Evolutionary conservation across 1,140 invertebrate genomes (phyloP), one percentile per base, ranked within the genome.

Genomic region (Chymomyza costata): DNA sequence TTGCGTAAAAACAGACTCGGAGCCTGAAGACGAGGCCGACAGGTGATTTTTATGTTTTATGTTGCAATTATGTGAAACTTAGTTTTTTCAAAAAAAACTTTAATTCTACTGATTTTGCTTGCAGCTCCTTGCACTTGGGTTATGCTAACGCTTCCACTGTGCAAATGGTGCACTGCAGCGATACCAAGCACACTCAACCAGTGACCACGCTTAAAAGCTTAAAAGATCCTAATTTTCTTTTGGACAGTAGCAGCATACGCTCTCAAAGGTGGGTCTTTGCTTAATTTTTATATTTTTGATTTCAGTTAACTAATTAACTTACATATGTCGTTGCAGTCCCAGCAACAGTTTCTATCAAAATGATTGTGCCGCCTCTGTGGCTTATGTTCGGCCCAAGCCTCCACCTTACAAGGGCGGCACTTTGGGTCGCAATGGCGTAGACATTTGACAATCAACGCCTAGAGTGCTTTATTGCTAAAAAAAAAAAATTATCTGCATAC

Each of bases 401-500:
- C 84, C 84, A 37, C 84, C 84, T 0, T 86, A 86, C 14, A 84
- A 84, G 53, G 62, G 81, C 35, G 65, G 58, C 19, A 84, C 69
- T 35, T 35, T 84, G 19, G 53, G 64, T 0, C 50, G 78, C 16
- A 82, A 58, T 43, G 65, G 67, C 15, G 82, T 82, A 58, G 68
- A 84, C 43, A 85, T 86, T 47, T 86, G 84, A 86, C 84, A 86
- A 67, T 55, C 73, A 76, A 76, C 83, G 37, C 80, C 83, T 8
- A 49, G 83, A 31, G 70, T 85, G 59, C 70, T 85, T 30, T 85
- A 83, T 49, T 85, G 83, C 54, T 85, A 68, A 70, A 53, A 46
- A 28, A 28, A 28, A 6, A 28, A 6, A 6, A 28, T 28, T 28
- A 6, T 28, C 5, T 28, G 5, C 5, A 28, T 6, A 6, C 5